phyloP scores from a whole-genome alignment of 2,888 invertebrate species.

The Drosophila vallismaia region DNA sequence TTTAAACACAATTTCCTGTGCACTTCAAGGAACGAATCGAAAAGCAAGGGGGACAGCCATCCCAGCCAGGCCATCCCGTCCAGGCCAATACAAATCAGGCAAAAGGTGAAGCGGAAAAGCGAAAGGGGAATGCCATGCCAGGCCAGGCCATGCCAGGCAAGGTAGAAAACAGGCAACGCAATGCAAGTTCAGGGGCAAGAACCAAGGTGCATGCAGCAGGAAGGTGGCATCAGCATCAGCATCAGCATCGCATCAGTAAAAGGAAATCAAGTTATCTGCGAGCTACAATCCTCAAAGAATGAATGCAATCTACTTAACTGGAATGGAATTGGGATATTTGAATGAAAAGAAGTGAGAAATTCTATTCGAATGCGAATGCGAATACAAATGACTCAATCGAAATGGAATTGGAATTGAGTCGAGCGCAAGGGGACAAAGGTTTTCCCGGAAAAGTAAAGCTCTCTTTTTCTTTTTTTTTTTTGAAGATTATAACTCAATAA shows the following conservation, averaged over 20 bases:
- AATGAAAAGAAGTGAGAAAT: conserved; percentile 9
- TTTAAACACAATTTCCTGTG: conserved; percentile 68
- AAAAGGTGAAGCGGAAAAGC: conserved; percentile 3
- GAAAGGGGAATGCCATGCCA: not conserved
- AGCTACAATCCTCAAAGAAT: conserved; percentile 33
- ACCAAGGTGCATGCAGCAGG: not conserved
- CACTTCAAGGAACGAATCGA: conserved; percentile 18
- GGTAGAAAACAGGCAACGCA: too few species aligned
- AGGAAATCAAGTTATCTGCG: conserved; percentile 38
- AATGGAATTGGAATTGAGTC: not conserved
- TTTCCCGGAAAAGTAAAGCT: too few species aligned
- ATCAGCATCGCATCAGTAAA: conserved; percentile 2
- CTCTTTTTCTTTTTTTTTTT: too few species aligned
- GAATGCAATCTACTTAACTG: conserved; percentile 33
- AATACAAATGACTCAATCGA: conserved; percentile 8
- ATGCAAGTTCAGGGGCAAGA: not conserved
- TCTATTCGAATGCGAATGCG: not conserved
- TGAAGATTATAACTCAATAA: too few species aligned
- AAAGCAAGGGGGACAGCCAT: not conserved
- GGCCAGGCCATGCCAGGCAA: not conserved
- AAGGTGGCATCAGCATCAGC: not conserved
- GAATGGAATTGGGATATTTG: conserved; percentile 33
- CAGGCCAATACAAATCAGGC: not conserved
- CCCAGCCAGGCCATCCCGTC: conserved; percentile 2
- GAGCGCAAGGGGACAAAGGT: too few species aligned